Base-by-base conservation (phyloP, 1,140 invertebrate species). In the Stegodyphus dumicola region DNA sequence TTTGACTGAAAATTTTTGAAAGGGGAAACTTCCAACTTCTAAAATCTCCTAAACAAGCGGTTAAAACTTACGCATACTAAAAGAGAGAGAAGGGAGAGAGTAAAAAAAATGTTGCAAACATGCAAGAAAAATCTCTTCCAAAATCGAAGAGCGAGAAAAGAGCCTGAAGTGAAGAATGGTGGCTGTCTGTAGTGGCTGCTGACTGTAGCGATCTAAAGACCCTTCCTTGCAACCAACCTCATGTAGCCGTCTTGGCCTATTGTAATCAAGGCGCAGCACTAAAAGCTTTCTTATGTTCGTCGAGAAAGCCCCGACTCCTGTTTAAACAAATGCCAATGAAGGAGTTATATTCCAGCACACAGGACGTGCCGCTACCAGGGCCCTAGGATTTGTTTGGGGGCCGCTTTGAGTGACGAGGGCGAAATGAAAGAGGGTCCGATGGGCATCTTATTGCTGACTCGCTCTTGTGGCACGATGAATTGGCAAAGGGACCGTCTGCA, bases 251-350 rank as follows among this genome's bases (percentile, higher is more conserved):
- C 81, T 54, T 77, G 74, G 81, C 81, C 81, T 85, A 85, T 85
- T 85, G 81, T 85, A 76, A 77, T 77, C 73, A 76, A 85, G 81
- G 65, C 81, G 56, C 33, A 51, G 81, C 81, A 77, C 81, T 85
- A 85, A 85, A 85, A 85, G 81, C 81, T 85, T 85, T 85, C 81
- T 85, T 85, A 85, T 85, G 81, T 85, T 85, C 81, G 11, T 17
- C 60, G 74, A 85, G 81, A 85, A 64, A 83, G 80, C 80, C 53
- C 48, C 70, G 70, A 75, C 13, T 74, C 77, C 73, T 85, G 81
- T 85, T 85, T 85, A 85, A 85, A 85, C 81, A 85, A 85, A 85
- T 85, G 81, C 81, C 81, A 85, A 77, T 85, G 74, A 85, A 85
- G 81, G 73, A 76, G 81, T 83, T 83, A 83, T 83, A 83, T 83